phyloP scores from a whole-genome alignment of 2,113 vertebrate genomes.

The Corynorhinus townsendii region DNA sequence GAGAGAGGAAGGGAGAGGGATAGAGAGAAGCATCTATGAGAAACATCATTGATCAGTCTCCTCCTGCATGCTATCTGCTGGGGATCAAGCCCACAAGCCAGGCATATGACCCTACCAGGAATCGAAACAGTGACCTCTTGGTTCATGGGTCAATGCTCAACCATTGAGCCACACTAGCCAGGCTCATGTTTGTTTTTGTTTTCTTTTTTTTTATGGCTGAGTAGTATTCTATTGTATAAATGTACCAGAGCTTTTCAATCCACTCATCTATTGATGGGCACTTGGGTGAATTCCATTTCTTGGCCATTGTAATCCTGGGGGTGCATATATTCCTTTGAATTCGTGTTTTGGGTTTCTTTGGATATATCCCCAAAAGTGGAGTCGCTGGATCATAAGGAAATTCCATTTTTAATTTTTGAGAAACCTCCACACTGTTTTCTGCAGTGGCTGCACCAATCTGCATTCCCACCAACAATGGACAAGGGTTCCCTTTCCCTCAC shows the following conservation, averaged over 20 bases:
- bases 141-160: too few relatives aligned
- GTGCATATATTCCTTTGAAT: not conserved
- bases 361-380: not conserved
- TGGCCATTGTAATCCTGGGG: not conserved
- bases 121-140: too few relatives aligned
- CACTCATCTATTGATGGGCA: not conserved
- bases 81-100: too few relatives aligned
- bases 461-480: not conserved
- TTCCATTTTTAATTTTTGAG: not conserved
- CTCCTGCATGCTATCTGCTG: too few relatives aligned
- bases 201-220: not conserved
- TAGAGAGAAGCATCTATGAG: too few relatives aligned
- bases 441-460: not conserved
- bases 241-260: not conserved
- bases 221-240: not conserved
- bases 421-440: not conserved
- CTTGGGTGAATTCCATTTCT: not conserved
- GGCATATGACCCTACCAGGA: too few relatives aligned
- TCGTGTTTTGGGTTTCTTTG: not conserved
- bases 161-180: too few relatives aligned
- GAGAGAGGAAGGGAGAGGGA: too few relatives aligned
- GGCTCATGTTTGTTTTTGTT: too few relatives aligned
- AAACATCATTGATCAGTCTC: too few relatives aligned
- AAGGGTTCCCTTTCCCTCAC: not conserved
- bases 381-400: not conserved